These are phyloP conservation scores for Nomada fabriciana DNA, from an alignment of 2,888 invertebrate species.

Conservation along the genomic window DNA sequence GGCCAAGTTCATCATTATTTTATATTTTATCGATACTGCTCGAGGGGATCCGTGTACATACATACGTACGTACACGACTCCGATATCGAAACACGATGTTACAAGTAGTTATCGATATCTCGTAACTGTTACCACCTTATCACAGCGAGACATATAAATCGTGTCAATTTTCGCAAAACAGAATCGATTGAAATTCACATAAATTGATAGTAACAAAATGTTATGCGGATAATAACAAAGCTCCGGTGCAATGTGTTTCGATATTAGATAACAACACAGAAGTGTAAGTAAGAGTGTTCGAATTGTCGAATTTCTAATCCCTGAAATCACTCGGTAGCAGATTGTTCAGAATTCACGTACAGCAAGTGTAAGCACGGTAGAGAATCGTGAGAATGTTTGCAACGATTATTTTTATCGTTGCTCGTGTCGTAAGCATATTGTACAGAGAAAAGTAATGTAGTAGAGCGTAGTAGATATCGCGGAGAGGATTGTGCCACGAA, in stretches of 20 bases:
- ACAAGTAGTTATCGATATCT: conserved; percentile 29
- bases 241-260: background rate
- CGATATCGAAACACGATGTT: conserved; percentile 6
- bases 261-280: too few relatives aligned
- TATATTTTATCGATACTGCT: conserved; percentile 46
- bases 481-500: conserved; percentile 56
- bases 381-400: conserved; percentile 15
- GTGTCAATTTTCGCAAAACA: background rate
- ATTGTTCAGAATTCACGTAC: background rate
- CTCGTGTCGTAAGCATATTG: conserved; percentile 37
- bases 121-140: conserved; percentile 38
- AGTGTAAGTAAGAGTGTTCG: too few relatives aligned
- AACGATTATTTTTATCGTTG: conserved; percentile 12
- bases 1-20: conserved; percentile 54
- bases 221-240: background rate
- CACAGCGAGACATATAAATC: background rate
- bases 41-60: background rate
- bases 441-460: conserved; percentile 33
- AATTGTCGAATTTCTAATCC: too few relatives aligned
- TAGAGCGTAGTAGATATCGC: conserved; percentile 54
- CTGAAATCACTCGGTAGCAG: background rate
- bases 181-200: background rate
- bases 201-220: background rate
- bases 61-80: background rate
- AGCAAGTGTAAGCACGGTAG: background rate